phyloP scores from a whole-genome alignment of 92 coral and sea anemone species.

The Anthopleura xanthogrammica region DNA sequence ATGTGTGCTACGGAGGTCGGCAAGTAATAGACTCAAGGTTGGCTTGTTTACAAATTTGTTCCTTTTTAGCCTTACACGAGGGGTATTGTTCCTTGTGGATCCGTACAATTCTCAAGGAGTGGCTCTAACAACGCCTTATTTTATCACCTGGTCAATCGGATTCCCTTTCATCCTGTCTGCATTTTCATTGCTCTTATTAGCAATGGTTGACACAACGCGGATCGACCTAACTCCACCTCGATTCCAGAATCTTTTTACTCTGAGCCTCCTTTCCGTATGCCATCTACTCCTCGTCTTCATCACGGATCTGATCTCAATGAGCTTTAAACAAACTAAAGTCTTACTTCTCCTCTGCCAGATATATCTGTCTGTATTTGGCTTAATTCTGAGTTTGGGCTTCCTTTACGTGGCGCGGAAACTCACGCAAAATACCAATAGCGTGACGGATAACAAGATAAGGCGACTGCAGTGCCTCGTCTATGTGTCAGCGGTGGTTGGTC shows the following conservation, averaged over 20 bases:
- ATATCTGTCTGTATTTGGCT: slow-evolving; percentile 24
- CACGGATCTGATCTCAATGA: slow-evolving; percentile 18
- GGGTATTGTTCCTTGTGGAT: slow-evolving; percentile 39
- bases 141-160: slow-evolving; percentile 36
- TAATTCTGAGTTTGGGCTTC: slow-evolving; percentile 23
- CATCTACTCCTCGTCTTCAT: slow-evolving; percentile 22
- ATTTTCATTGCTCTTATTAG: slow-evolving; percentile 35
- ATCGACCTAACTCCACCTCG: slow-evolving; percentile 36
- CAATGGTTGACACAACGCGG: slow-evolving; percentile 35
- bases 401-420: slow-evolving; percentile 38
- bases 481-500: slow-evolving; percentile 40
- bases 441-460: slow-evolving; percentile 11
- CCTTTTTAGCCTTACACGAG: slow-evolving; percentile 46
- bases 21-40: slow-evolving; percentile 20
- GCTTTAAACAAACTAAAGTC: background rate
- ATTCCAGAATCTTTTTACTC: slow-evolving; percentile 30
- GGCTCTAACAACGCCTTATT: background rate
- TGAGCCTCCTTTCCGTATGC: slow-evolving; percentile 1
- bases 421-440: slow-evolving; percentile 7
- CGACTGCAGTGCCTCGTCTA: slow-evolving; percentile 42
- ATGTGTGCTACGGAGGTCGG: background rate
- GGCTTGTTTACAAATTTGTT: slow-evolving; percentile 24
- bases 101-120: slow-evolving; percentile 44
- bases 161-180: slow-evolving; percentile 34
- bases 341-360: slow-evolving; percentile 38